Base-by-base conservation (phyloP, 2,888 invertebrate genomes). In the Nephrotoma guestfalica region DNA sequence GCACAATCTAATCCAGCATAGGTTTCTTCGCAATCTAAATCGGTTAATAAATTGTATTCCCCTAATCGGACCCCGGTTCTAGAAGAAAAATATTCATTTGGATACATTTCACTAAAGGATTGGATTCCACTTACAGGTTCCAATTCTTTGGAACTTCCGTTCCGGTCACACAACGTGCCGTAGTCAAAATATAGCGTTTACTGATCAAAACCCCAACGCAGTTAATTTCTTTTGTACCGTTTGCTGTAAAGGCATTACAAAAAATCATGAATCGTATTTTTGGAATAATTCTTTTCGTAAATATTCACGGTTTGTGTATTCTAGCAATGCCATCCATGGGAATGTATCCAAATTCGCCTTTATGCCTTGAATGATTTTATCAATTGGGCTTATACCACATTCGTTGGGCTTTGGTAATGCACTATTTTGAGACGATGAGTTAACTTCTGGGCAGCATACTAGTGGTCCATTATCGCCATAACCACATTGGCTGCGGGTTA, bases 361-460 rank as follows among this genome's bases (percentile, higher is more conserved):
- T 42, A 90, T 90, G 2, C 94, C 94, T 0, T 94, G 94, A 9
- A 93, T 91, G 87, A 94, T 94, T 87, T 92, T 91, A 88, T 93
- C 92, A 40, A 90, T 89, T 41, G 41, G 41, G 42, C 6, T 18
- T 43, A 43, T 41, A 84, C 86, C 83, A 86, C 84, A 71, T 7
- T 51, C n/a, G 45, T 85, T 47, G 0, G 86, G 86, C 13, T 51
- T 11, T 4, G 86, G 86, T 71, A 87, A 43, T 30, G 47, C 43
- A 85, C 18, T 18, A 51, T 30, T 51, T 41, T n/a, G 30, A 5
- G 18, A 7, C 30, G 30, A 18, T 47, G 2, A 13, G 11, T 2
- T 13, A 4, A n/a, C 6, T 11, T 30, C 57, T 18, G 86, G 84
- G 47, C 86, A 86, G 47, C 86, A 86, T 6, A 86, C 85, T 43